phyloP scores from a whole-genome alignment of 2,113 vertebrate genomes.

The Cyanoderma ruficeps region DNA sequence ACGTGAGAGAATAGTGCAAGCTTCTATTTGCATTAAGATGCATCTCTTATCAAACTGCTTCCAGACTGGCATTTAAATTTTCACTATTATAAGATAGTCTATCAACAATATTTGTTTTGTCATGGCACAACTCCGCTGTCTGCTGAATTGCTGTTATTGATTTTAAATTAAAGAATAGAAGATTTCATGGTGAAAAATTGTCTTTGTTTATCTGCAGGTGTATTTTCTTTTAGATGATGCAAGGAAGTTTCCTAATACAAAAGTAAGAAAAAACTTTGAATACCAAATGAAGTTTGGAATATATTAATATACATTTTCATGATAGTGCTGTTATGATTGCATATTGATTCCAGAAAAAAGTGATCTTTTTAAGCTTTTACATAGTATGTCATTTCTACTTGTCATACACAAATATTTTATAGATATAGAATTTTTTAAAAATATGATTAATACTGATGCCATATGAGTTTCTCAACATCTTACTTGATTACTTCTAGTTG shows the following conservation, averaged over 20 bases:
- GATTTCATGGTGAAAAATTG: neutral
- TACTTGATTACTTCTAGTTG: neutral
- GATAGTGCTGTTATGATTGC: neutral
- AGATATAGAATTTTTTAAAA: accelerated
- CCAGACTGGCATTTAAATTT: neutral
- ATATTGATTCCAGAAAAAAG: neutral
- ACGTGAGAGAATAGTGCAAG: neutral
- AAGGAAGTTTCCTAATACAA: neutral
- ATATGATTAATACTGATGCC: neutral
- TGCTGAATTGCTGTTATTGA: neutral
- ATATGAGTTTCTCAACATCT: neutral
- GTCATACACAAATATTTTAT: neutral
- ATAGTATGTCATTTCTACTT: neutral
- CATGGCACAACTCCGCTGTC: neutral
- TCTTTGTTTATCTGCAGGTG: neutral
- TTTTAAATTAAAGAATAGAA: neutral
- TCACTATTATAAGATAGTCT: neutral
- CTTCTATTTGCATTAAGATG: neutral
- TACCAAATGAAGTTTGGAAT: neutral
- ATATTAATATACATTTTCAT: neutral
- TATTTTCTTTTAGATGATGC: neutral
- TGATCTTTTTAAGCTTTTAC: neutral
- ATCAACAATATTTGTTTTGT: neutral
- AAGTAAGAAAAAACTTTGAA: neutral
- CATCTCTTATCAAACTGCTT: neutral